Base-by-base conservation (phyloP, 2,113 vertebrate genomes). In the Sciurus niger region DNA sequence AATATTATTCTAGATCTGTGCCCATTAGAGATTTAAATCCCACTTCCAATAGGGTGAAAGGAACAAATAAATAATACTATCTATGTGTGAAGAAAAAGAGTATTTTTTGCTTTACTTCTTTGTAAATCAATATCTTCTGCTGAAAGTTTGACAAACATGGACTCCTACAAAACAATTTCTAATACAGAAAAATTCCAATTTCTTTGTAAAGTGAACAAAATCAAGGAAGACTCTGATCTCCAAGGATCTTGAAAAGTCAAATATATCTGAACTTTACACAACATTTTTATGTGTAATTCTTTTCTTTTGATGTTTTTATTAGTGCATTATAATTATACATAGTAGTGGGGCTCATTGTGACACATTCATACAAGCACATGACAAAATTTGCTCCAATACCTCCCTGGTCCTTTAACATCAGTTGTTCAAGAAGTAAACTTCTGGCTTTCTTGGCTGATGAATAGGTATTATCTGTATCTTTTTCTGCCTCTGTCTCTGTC, bases 161-260 rank as follows among this genome's bases (percentile, higher is more conserved):
- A 86, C 83, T 37, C 13, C 7, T 79, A 84, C 46, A 84, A 94
- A 97, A 74, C 30, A 96, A 65, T 93, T 72, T 94, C 22, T 89
- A 67, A 85, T 18, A 78, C 6, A 92, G 43, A 96, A 86, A 97
- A 48, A 58, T 58, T 80, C 25, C 16, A 79, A 25, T 48, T 53
- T 90, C 24, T 79, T 60, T 76, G 8, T 0, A 32, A 68, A 90
- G 13, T 74, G 10, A 86, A 30, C 1, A 78, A 67, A 70, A 84
- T 79, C 11, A 58, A 83, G 8, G 46, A 79, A 67, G 92, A 83
- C 65, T 24, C 43, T 94, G 65, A 92, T 92, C 18, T 63, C n/a
- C 28, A 89, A 93, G 77, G 40, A 65, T 20, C 79, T 37, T 94
- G 40, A 30, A 95, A 73, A 77, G 22, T 70, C 58, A 78, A 82